Evolutionary conservation across 2,113 vertebrate genomes (phyloP), one percentile per base, ranked within the genome.

Genomic region (Epinephelus cyanopodus): DNA sequence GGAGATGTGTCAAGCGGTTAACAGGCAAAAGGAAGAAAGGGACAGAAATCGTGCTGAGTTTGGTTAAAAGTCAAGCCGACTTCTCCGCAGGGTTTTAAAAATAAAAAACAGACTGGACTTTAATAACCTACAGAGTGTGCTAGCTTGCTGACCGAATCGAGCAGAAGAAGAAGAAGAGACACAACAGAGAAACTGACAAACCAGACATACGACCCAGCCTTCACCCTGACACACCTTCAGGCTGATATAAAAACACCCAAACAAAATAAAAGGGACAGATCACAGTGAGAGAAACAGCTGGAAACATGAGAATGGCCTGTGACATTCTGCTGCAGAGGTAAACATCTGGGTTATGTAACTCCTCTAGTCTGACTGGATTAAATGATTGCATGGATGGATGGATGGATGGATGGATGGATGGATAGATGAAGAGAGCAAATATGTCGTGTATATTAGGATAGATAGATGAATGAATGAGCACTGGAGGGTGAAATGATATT

Each of bases 251-350:
- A 84, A 63, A 0, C 27, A 39, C 3, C 71, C 37, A 42, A 76
- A 72, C 50, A 19, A 75, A 69, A 69, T 45, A 68, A 67, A 68
- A 62, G 84, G 81, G 33, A 61, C 65, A 66, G 25, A 83, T 52
- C 68, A 76, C 48, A 69, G 67, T 21, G 62, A 89, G 70, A 83
- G 81, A 75, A 80, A 42, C 48, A 84, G 72, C 85, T 80, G 83
- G 58, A 53, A 77, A 93, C 87, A 92, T 93, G 84, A 94, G 92
- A 92, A 97, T 98, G 96, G 95, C 96, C 85, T 97, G 95, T 93
- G 96, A 97, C 93, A 94, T 97, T 94, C 94, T 97, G 82, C 96
- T 97, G 92, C 95, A 96, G 95, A 97, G 96, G 96, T 97, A 97
- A 96, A 92, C 81, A 87, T 29, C 47, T 29, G 45, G 39, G 53